These are phyloP conservation scores for Laodelphax striatellus DNA, from an alignment of 1,140 invertebrate genomes.

Conservation along the genomic window DNA sequence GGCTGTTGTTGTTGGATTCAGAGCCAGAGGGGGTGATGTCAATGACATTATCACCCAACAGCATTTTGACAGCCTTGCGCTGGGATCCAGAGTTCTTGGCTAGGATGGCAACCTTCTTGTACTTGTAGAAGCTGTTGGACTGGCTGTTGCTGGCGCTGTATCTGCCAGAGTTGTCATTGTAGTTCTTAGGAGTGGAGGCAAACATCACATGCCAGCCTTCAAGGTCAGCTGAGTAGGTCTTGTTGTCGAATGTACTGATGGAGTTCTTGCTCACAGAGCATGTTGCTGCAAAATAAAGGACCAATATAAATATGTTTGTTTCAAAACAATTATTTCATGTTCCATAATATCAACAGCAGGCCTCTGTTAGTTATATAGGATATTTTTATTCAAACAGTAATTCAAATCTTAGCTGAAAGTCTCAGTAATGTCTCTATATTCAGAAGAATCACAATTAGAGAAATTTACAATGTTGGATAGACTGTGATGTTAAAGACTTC, in stretches of 20 bases:
- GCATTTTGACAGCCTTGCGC: slow-evolving; percentile 31
- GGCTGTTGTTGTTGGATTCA: slow-evolving; percentile 22
- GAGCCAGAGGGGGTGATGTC: slow-evolving; percentile 19
- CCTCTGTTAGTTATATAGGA: too few relatives aligned
- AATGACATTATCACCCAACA: slow-evolving; percentile 25
- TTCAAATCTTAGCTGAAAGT: too few relatives aligned
- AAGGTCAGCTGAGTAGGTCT: slow-evolving; percentile 38
- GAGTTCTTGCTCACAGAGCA: slow-evolving; percentile 44
- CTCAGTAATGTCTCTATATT: too few relatives aligned
- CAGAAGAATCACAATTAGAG: too few relatives aligned
- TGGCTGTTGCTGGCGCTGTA: slow-evolving; percentile 13
- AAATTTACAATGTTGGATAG: too few relatives aligned
- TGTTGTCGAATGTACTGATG: slow-evolving; percentile 48
- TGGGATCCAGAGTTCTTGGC: slow-evolving; percentile 25
- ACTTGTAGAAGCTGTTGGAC: slow-evolving; percentile 7
- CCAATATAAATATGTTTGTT: not conserved
- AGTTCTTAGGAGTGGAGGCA: slow-evolving; percentile 33
- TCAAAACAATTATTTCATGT: too few relatives aligned
- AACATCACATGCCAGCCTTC: slow-evolving; percentile 48
- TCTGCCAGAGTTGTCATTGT: slow-evolving; percentile 6
- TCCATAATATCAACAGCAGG: too few relatives aligned
- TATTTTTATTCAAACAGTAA: too few relatives aligned
- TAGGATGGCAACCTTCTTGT: slow-evolving; percentile 30
- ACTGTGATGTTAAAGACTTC: too few relatives aligned
- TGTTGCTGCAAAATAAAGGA: slow-evolving; percentile 33